Evolutionary conservation across 2,113 vertebrate species (phyloP).

Genomic region (Nerophis ophidion): DNA sequence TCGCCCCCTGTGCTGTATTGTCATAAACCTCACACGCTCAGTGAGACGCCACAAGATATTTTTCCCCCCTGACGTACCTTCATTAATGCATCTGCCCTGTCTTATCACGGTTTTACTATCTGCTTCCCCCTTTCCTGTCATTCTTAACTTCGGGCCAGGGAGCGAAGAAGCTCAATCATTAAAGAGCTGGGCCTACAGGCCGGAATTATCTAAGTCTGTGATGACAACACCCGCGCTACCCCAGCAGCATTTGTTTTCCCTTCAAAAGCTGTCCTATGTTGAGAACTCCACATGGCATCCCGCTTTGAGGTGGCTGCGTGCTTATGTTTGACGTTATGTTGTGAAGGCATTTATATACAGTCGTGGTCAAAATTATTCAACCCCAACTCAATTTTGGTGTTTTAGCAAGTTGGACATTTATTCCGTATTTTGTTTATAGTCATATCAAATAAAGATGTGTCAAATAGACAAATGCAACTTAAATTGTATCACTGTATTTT

Average conservation of each 20-base stretch:
- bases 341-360: not conserved
- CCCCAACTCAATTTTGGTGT: too few species aligned
- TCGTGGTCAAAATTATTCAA: too few species aligned
- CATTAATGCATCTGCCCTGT: conserved; percentile 17
- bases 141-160: conserved; percentile 14
- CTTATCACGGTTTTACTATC: conserved; percentile 29
- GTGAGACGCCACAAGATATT: conserved; percentile 23
- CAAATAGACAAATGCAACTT: too few species aligned
- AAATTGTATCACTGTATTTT: too few species aligned
- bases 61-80: conserved; percentile 15
- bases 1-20: not conserved
- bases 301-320: not conserved
- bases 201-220: conserved; percentile 32
- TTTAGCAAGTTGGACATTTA: too few species aligned
- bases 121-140: conserved; percentile 13
- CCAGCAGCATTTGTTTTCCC: conserved; percentile 37
- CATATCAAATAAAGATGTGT: too few species aligned
- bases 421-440: too few species aligned
- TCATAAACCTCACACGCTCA: conserved; percentile 15
- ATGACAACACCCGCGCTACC: conserved; percentile 37
- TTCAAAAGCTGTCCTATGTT: conserved; percentile 25
- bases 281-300: conserved; percentile 17
- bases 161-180: conserved; percentile 18
- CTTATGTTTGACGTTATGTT: too few species aligned
- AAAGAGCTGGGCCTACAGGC: conserved; percentile 23